Evolutionary conservation across 2,797 vertebrate genomes (phyloP).

Genomic region (Typhlichthys eigenmanni): DNA sequence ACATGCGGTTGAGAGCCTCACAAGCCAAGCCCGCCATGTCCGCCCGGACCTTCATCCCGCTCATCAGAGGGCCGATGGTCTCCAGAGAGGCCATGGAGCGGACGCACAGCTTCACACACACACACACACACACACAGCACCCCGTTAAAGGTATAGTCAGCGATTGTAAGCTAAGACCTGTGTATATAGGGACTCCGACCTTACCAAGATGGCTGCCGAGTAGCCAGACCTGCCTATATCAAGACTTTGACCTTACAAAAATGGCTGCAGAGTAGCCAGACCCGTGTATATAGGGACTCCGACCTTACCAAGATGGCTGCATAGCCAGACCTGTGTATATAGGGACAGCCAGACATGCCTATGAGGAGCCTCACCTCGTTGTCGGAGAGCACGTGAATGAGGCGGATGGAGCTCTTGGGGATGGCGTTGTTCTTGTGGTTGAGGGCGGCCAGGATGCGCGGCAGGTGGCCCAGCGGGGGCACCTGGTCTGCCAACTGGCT

Average conservation of each 20-base stretch:
- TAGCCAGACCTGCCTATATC: too few relatives aligned
- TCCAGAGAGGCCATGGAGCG: slow-evolving; percentile 93
- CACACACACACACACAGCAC: slow-evolving; percentile 7
- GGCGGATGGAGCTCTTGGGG: slow-evolving; percentile 94
- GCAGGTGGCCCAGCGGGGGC: slow-evolving; percentile 94
- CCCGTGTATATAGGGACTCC: too few relatives aligned
- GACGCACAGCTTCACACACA: slow-evolving; percentile 96
- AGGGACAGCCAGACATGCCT: too few relatives aligned
- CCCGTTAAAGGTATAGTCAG: too few relatives aligned
- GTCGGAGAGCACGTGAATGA: slow-evolving; percentile 92
- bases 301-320: too few relatives aligned
- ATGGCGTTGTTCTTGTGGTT: slow-evolving; percentile 95
- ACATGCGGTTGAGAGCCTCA: slow-evolving; percentile 98
- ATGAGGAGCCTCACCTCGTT: slow-evolving; percentile 84
- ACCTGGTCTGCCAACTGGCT: slow-evolving; percentile 96
- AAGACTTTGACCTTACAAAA: too few relatives aligned
- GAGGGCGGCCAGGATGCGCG: slow-evolving; percentile 90
- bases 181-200: too few relatives aligned
- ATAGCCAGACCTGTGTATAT: too few relatives aligned
- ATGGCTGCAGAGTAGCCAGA: too few relatives aligned
- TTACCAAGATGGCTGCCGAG: too few relatives aligned
- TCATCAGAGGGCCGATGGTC: slow-evolving; percentile 92
- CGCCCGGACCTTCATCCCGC: slow-evolving; percentile 88
- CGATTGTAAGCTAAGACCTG: too few relatives aligned
- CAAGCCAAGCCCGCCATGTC: slow-evolving; percentile 93